Conservation (phyloP, 2,888 invertebrate species). For the Drosophila tripunctata region DNA sequence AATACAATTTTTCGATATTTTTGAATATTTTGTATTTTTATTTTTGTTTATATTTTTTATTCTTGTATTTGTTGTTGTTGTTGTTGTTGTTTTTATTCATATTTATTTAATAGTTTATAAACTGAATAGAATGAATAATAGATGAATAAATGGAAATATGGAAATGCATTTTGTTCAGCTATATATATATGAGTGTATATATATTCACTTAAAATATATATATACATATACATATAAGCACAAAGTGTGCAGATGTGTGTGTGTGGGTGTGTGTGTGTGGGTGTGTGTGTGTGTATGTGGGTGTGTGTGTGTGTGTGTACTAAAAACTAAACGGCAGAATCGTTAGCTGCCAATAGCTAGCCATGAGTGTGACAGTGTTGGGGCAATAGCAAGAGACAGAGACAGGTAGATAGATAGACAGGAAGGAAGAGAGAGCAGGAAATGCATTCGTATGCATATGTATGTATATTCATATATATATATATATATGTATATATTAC, state of each 20-base stretch:
- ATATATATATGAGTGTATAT: slow-evolving; percentile 38
- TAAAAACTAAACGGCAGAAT: slow-evolving; percentile 74
- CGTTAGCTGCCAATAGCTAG: slow-evolving; percentile 73
- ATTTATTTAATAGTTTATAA: slow-evolving; percentile 46
- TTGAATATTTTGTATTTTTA: slow-evolving; percentile 9
- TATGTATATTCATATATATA: slow-evolving; percentile 1
- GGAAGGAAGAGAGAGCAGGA: background rate
- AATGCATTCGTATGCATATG: slow-evolving; percentile 3
- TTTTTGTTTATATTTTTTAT: slow-evolving; percentile 30
- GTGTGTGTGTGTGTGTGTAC: slow-evolving; percentile 49
- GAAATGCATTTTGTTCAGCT: slow-evolving; percentile 15
- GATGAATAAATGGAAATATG: slow-evolving; percentile 14
- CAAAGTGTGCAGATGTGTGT: slow-evolving; percentile 19
- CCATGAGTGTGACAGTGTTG: slow-evolving; percentile 56
- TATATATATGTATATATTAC: slow-evolving; percentile 9
- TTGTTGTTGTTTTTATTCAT: slow-evolving; percentile 29
- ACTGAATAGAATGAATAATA: slow-evolving; percentile 39
- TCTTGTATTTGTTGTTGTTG: slow-evolving; percentile 40
- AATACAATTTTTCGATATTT: background rate
- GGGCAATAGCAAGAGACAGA: background rate
- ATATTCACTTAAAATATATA: slow-evolving; percentile 49
- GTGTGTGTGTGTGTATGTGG: slow-evolving; percentile 29
- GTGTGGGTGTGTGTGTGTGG: slow-evolving; percentile 5
- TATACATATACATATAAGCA: slow-evolving; percentile 35
- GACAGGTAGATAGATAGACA: background rate